Percentiles rank a stretch among this genome's conserved stretches.
Evolutionary conservation across 2,797 vertebrate species (phyloP).

Genomic region (Stomatorhinus walkeri): DNA sequence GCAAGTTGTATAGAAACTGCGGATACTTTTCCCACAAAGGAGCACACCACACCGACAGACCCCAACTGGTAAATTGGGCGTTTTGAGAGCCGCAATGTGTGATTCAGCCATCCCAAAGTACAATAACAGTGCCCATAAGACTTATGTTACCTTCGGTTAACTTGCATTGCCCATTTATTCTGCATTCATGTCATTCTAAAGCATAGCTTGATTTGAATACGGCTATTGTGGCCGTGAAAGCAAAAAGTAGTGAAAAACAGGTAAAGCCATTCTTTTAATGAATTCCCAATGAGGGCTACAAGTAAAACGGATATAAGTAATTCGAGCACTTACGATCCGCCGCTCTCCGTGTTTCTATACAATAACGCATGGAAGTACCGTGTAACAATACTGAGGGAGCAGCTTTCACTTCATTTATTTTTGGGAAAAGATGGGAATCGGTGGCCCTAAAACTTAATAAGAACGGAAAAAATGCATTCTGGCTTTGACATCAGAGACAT

Average conservation of each 20-base stretch:
- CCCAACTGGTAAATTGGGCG: neutral
- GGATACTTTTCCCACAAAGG: slow-evolving; percentile 9
- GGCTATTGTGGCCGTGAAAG: neutral
- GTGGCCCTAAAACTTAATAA: neutral
- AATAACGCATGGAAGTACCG: neutral
- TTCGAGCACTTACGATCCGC: neutral
- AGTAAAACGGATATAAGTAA: neutral
- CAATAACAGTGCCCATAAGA: neutral
- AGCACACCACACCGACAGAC: neutral
- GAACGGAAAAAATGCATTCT: neutral
- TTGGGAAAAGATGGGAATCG: neutral
- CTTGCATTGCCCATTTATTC: neutral
- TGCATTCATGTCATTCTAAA: neutral
- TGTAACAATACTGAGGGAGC: neutral
- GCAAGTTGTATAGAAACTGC: neutral
- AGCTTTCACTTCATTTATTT: neutral
- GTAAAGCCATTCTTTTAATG: neutral
- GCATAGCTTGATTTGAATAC: neutral
- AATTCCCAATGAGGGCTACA: neutral
- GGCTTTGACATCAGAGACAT: neutral
- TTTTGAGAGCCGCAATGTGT: neutral
- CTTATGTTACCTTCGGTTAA: neutral
- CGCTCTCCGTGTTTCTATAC: neutral
- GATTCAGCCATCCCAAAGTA: slow-evolving; percentile 2
- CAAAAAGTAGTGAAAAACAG: neutral